Evolutionary conservation across 2,797 vertebrate species (phyloP), one percentile per base, ranked within the genome.

Genomic region (Neomorphus geoffroyi): DNA sequence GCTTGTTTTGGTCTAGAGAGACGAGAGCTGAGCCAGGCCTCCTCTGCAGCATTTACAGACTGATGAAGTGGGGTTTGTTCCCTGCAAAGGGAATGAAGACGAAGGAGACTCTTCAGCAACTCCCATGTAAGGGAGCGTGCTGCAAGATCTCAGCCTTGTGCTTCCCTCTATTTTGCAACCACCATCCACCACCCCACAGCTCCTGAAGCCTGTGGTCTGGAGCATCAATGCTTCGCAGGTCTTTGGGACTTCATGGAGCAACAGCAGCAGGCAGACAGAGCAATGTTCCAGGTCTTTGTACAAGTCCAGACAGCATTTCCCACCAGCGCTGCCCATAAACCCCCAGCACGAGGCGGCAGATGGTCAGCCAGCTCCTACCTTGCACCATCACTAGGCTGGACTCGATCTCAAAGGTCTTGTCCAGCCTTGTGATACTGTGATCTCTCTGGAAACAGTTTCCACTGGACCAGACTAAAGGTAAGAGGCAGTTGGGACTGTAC

Each of bases 121-220:
- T 64, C 22, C 11, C 16, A 14, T 1, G 5, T 51, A n/a, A n/a
- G n/a, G n/a, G n/a, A n/a, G 26, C 0, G 1, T 33, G 56, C 30
- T 48, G 21, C 33, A 45, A 56, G 51, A 51, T 15, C 37, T 58
- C 23, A 18, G 41, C 22, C 10, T 57, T 2, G 1, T 35, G 43
- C 17, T 92, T 81, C 35, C 51, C 37, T n/a, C n/a, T n/a, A n/a
- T n/a, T n/a, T 64, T 43, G 43, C 71, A 85, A 41, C 15, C 21
- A 37, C 24, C 5, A 27, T 64, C 37, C 26, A 51, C 21, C 28
- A 58, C 18, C 18, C 28, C 33, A 62, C 21, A 50, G 33, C 27
- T 53, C 33, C 27, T 2, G 5, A 14, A 57, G 45, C 18, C 32
- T 32, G 51, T 3, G 5, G 24, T 37, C 13, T 48, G 45, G 32